Conservation (phyloP, 2,888 invertebrate species). For the Danaus chrysippus region DNA sequence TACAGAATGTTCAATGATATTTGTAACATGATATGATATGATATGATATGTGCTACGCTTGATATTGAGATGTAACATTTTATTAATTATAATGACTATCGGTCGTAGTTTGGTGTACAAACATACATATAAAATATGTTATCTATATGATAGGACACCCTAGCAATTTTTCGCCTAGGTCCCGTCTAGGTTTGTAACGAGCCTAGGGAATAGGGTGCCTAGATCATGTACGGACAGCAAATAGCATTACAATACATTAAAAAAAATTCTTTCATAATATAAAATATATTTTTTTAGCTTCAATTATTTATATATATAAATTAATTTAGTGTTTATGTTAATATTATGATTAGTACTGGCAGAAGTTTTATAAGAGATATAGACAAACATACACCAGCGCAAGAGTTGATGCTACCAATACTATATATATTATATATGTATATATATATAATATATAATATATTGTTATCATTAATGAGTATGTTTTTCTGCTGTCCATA, state of each 20-base stretch:
- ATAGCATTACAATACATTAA: no score
- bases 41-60: no score
- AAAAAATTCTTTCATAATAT: conserved; percentile 22
- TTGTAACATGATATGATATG: no score
- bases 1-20: no score
- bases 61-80: neutral
- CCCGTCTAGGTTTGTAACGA: conserved; percentile 65
- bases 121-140: conserved; percentile 34
- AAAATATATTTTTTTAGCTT: conserved; percentile 4
- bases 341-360: no score
- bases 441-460: conserved; percentile 3
- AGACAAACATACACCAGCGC: no score
- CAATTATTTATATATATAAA: no score
- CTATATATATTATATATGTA: conserved; percentile 12
- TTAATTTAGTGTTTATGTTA: no score
- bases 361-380: no score
- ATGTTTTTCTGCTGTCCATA: conserved; percentile 55
- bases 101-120: conserved; percentile 22
- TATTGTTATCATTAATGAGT: conserved; percentile 5
- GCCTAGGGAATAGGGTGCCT: conserved; percentile 73
- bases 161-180: conserved; percentile 71
- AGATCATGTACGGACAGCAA: conserved; percentile 64
- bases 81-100: conserved; percentile 23
- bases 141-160: conserved; percentile 57
- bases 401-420: no score